phyloP scores from a whole-genome alignment of 1,140 invertebrate genomes.

The Drosophila paulistorum region DNA sequence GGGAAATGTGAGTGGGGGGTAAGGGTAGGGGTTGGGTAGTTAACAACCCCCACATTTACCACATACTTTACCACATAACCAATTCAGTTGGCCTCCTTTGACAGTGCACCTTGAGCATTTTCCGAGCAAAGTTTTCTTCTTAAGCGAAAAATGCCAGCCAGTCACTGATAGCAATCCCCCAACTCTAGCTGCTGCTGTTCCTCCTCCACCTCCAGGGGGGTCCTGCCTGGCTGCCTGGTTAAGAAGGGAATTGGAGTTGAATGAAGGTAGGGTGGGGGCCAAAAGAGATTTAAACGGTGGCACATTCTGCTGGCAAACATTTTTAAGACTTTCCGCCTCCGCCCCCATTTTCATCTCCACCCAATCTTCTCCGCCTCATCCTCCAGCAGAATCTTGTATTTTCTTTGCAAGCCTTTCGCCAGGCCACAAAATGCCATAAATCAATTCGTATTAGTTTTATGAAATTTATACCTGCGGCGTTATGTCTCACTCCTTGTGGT shows the following conservation, averaged over 20 bases:
- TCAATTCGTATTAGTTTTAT: slow-evolving; percentile 83
- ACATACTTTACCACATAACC: slow-evolving; percentile 22
- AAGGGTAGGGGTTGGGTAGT: background rate
- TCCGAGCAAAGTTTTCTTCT: slow-evolving; percentile 57
- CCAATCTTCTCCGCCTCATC: background rate
- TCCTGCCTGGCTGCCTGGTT: slow-evolving; percentile 23
- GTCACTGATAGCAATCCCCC: slow-evolving; percentile 52
- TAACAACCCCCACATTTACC: background rate
- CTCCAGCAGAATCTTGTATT: background rate
- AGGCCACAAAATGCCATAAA: slow-evolving; percentile 76
- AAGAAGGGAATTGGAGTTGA: background rate
- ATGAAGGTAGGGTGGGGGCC: background rate
- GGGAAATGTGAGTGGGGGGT: background rate
- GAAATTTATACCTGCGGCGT: slow-evolving; percentile 82
- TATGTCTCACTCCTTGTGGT: slow-evolving; percentile 34
- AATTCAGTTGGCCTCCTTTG: slow-evolving; percentile 2
- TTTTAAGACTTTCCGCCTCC: slow-evolving; percentile 49
- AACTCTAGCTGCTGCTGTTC: background rate
- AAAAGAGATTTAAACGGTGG: slow-evolving; percentile 38
- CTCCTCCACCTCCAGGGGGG: slow-evolving; percentile 29
- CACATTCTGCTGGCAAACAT: slow-evolving; percentile 55
- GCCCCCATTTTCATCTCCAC: background rate
- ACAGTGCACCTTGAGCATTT: slow-evolving; percentile 64
- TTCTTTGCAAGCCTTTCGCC: slow-evolving; percentile 66
- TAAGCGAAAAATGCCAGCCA: slow-evolving; percentile 64